Percentiles rank a stretch among this genome's conserved stretches.
Evolutionary conservation across 2,888 invertebrate species (phyloP).

Genomic region (Lypha dubia): DNA sequence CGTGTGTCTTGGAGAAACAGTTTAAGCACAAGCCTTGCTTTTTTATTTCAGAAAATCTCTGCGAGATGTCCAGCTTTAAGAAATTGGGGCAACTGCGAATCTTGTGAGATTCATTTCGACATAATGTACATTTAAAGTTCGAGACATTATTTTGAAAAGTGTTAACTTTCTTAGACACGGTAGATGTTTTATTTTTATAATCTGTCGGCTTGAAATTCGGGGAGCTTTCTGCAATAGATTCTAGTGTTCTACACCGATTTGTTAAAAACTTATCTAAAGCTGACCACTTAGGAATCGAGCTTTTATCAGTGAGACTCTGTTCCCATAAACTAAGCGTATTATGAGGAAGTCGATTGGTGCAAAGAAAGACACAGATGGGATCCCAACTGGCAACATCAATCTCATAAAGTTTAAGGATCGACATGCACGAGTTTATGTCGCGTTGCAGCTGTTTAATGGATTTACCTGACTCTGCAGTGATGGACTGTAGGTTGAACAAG

Average conservation of each 20-base stretch:
- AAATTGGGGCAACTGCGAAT: conserved; percentile 5
- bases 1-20: too few relatives aligned
- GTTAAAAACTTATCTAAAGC: background rate
- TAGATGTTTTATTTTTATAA: background rate
- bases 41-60: conserved; percentile 28
- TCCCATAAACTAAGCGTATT: conserved; percentile 2
- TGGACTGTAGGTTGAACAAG: background rate
- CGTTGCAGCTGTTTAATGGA: background rate
- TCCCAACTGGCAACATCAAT: background rate
- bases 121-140: background rate
- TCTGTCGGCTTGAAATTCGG: background rate
- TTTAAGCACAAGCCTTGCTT: conserved; percentile 43
- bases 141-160: too few relatives aligned
- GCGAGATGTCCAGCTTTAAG: conserved; percentile 11
- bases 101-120: background rate
- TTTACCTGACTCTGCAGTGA: background rate
- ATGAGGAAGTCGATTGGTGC: background rate
- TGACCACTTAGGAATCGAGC: background rate
- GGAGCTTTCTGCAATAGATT: background rate
- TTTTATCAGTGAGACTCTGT: background rate
- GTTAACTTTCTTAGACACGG: too few relatives aligned
- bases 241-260: background rate
- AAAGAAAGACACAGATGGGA: background rate
- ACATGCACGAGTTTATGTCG: background rate
- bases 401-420: background rate